Base-by-base conservation (phyloP, 2,797 vertebrate species). In the Enteromius afrohamiltoni region DNA sequence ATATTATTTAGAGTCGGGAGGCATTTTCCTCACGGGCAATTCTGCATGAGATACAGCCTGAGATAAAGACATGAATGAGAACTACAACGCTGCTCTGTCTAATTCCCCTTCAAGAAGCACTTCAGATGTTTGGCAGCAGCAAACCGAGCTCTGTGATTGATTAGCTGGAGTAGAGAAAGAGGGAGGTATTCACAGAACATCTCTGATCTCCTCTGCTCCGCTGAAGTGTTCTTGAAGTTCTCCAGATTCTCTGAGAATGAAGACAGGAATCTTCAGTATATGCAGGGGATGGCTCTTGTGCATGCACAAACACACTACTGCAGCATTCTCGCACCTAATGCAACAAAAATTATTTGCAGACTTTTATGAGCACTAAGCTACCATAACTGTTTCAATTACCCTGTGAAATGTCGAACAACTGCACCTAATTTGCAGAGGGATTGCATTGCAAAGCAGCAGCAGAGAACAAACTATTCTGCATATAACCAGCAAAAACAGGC, bases 1-100 rank as follows among this genome's bases (percentile, higher is more conserved):
- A 84, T 82, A 71, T 45, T 76, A 37, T 79, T 67, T 65, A 89
- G 90, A 86, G 47, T 92, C 89, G 86, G 90, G 91, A 91, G 40
- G 74, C 69, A 45, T 79, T 79, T 85, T 85, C 47, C 47, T 77
- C 13, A n/a, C 21, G n/a, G 82, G 74, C 65, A 45, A 31, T 83
- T 81, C 77, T 77, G 74, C 10, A 29, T 23, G 75, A 69, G 84
- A 79, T 81, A 69, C 78, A 70, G 79, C 17, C 34, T 6, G 67
- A 84, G 86, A 87, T 85, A 82, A 86, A 87, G 88, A 83, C 83
- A 83, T 86, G 80, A 85, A 84, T 65, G 67, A 85, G 77, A 81
- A 64, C 79, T 85, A 79, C 75, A 79, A 70, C 42, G 11, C 49
- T 68, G 82, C 58, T 68, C 65, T 17, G 78, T 82, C 47, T 82